Percentiles rank a stretch among this genome's conserved stretches.
Conservation (phyloP, 2,888 invertebrate genomes). For the Eupithecia subumbrata region DNA sequence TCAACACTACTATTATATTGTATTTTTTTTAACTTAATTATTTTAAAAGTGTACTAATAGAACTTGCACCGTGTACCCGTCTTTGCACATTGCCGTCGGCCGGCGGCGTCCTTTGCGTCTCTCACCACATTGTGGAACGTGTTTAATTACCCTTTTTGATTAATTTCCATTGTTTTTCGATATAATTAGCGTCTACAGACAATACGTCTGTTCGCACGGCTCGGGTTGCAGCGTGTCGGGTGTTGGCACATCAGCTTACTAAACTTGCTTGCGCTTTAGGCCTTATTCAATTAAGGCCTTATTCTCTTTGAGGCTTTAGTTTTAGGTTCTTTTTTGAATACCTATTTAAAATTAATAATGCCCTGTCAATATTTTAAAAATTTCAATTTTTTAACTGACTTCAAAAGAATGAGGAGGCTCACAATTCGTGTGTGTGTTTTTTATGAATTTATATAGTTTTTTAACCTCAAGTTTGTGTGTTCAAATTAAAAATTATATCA, state of each 20-base stretch:
- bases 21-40: background rate
- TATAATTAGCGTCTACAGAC: conserved; percentile 71
- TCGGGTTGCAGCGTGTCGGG: conserved; percentile 57
- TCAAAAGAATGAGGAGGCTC: no score
- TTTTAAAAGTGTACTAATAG: background rate
- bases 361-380: background rate
- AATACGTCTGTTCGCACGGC: conserved; percentile 57
- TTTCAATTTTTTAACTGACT: no score
- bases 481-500: no score
- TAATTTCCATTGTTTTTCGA: conserved; percentile 58
- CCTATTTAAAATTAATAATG: background rate
- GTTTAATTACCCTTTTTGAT: conserved; percentile 49
- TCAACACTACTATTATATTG: background rate
- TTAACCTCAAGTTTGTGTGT: no score
- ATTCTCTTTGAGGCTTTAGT: background rate
- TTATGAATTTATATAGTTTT: no score
- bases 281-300: background rate
- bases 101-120: conserved; percentile 21
- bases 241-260: conserved; percentile 5
- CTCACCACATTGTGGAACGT: conserved; percentile 26
- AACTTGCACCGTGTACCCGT: background rate
- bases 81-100: background rate
- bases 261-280: background rate
- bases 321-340: background rate
- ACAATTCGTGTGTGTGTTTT: no score